Evolutionary conservation across 1,140 invertebrate species (phyloP), one percentile per base, ranked within the genome.

Genomic region (Hyles vespertilio): DNA sequence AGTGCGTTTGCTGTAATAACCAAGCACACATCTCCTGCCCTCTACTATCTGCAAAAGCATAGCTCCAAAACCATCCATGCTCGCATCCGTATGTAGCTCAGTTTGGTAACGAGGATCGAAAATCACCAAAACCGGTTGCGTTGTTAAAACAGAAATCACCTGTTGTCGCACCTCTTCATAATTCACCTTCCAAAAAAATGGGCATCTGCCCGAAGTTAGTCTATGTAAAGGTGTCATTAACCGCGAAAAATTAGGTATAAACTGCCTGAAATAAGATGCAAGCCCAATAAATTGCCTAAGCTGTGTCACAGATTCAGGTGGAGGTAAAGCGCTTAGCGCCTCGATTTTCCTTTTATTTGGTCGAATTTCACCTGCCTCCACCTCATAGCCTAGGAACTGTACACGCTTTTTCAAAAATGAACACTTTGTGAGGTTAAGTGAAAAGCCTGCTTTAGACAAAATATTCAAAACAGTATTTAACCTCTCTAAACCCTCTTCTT

Each of bases 1-100:
- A 0, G 80, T 85, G 3, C 63, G 47, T 53, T 67, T 65, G 51
- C 72, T 79, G 48, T 58, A 84, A 60, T 84, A 84, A 11, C 43
- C 61, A 2, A 84, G 10, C 12, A 70, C 43, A 67, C 74, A 32
- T 2, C 11, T 51, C 34, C 63, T 65, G 45, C 47, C 48, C 12
- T 60, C 57, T 10, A 40, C 2, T 9, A 43, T 59, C 7, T 72
- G 64, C 8, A 72, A 48, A 8, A 69, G 46, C 5, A 69, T 57
- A 2, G 61, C 63, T n/a, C 69, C 66, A 22, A 59, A 72, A 0
- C 69, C 63, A 1, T 51, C 22, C 4, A 51, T 11, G 52, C 69
- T 71, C 0, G 63, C 66, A 56, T 79, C 65, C 2, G 69, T 71
- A 12, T 72, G 70, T 3, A 69, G 48, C 47, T 72, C 70, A 3